Base-by-base conservation (phyloP, 2,113 vertebrate species). In the Percopsis transmontana region DNA sequence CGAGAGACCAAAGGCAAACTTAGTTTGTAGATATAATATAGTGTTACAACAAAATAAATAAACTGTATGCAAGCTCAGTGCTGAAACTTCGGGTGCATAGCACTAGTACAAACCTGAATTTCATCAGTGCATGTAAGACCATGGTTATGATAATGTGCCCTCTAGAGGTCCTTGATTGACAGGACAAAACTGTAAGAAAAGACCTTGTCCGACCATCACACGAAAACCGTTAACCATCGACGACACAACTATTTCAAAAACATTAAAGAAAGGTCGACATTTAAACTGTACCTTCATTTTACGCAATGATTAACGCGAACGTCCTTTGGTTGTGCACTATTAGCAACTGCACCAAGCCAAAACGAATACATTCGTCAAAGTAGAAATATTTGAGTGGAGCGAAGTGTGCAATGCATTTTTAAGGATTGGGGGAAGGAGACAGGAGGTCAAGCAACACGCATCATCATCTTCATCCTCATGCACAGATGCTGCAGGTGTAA, bases 401-500 rank as follows among this genome's bases (percentile, higher is more conserved):
- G 40, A 12, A 16, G 14, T n/a, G 15, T 16, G 5, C n/a, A 51
- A 18, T 18, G 5, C 5, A 9, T 8, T 20, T 74, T 48, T 68
- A 63, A 63, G 59, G 66, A 33, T 58, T 58, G 66, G 59, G 27
- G 63, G 52, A 27, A 39, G 61, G 66, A 56, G 71, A 77, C 23
- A 67, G 50, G 73, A 69, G 82, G 80, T 77, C 82, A 79, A 71
- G 77, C 72, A 18, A 66, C 27, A 33, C 8, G 27, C 27, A 33
- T 33, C 27, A 33, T 33, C 27, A 70, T 74, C 66, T 74, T 62
- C 79, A 68, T 66, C 62, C 62, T 68, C 76, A 70, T 50, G 77
- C 71, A 73, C 78, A 71, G 73, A 82, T 23, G 76, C 74, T 77
- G 83, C 86, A 89, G 85, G 81, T 88, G 76, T 81, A 81, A 87